These are phyloP conservation scores for Taurulus bubalis DNA, from an alignment of 2,113 vertebrate genomes.

Conservation along the genomic window DNA sequence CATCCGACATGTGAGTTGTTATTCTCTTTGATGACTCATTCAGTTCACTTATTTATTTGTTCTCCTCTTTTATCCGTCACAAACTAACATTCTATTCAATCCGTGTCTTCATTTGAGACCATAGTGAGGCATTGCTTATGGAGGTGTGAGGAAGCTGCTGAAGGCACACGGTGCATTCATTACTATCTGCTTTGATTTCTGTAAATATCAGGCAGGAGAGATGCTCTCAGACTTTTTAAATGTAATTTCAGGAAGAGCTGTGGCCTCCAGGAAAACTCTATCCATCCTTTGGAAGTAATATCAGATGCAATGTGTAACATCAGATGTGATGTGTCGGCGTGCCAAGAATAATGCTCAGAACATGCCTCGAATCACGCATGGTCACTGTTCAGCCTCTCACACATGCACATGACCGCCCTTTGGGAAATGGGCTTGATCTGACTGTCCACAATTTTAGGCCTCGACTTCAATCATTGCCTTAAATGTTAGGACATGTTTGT, in stretches of 20 bases:
- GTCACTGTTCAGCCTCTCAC: conserved; percentile 34
- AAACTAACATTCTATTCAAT: not conserved
- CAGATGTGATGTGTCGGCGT: conserved; percentile 69
- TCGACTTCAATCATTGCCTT: conserved; percentile 59
- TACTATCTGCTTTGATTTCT: conserved; percentile 64
- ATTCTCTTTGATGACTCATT: conserved; percentile 40
- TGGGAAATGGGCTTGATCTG: conserved; percentile 48
- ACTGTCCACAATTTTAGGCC: conserved; percentile 43
- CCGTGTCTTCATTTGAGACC: not conserved
- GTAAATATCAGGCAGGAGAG: conserved; percentile 58
- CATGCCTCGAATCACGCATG: conserved; percentile 63
- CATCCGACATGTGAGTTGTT: conserved; percentile 3
- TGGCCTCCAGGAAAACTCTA: conserved; percentile 64
- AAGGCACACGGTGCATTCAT: conserved; percentile 26
- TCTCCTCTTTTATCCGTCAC: not conserved
- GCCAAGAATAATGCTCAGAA: conserved; percentile 71
- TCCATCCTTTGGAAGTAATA: conserved; percentile 64
- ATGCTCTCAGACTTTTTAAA: conserved; percentile 68
- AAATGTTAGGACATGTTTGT: conserved; percentile 80
- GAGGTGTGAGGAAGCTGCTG: not conserved
- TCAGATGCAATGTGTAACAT: conserved; percentile 74
- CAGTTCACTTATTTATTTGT: conserved; percentile 31
- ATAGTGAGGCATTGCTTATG: not conserved
- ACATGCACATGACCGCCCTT: conserved; percentile 42
- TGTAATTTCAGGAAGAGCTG: conserved; percentile 78